These are phyloP conservation scores for Lepidochrysops patricia DNA, from an alignment of 2,888 invertebrate genomes.

Conservation along the genomic window DNA sequence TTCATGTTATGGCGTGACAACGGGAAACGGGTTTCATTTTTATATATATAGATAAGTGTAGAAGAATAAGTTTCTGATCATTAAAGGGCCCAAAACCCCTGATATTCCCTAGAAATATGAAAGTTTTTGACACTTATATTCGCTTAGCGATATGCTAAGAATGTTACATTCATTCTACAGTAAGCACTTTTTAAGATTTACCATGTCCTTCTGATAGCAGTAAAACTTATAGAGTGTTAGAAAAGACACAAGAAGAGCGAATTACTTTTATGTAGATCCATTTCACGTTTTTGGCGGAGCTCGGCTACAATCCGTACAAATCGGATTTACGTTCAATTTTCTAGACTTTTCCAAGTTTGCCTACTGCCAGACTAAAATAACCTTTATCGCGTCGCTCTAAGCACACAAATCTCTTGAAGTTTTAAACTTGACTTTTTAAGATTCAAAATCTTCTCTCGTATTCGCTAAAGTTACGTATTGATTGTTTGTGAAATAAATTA, in stretches of 20 bases:
- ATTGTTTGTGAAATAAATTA: conserved; percentile 17
- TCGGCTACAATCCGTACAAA: conserved; percentile 34
- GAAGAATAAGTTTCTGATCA: too few species aligned
- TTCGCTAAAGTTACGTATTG: conserved; percentile 36
- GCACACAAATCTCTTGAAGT: conserved; percentile 41
- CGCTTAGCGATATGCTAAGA: too few species aligned
- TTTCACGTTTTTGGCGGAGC: conserved; percentile 30
- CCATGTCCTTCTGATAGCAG: not conserved
- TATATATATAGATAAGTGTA: too few species aligned
- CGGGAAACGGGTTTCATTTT: too few species aligned
- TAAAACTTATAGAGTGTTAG: conserved; percentile 10
- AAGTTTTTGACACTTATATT: too few species aligned
- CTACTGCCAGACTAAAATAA: conserved; percentile 45
- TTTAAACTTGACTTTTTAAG: conserved; percentile 46
- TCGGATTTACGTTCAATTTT: conserved; percentile 70
- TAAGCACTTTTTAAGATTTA: too few species aligned
- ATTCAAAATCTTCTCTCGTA: conserved; percentile 47
- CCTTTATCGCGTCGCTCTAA: conserved; percentile 47
- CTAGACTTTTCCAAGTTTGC: conserved; percentile 55
- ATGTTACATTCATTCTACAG: too few species aligned
- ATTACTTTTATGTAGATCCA: conserved; percentile 34
- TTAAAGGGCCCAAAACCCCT: too few species aligned
- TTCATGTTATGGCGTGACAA: too few species aligned
- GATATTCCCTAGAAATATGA: too few species aligned
- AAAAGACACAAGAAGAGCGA: conserved; percentile 29